Conservation (phyloP, 2,113 vertebrate genomes). For the Dissostichus mawsoni region DNA sequence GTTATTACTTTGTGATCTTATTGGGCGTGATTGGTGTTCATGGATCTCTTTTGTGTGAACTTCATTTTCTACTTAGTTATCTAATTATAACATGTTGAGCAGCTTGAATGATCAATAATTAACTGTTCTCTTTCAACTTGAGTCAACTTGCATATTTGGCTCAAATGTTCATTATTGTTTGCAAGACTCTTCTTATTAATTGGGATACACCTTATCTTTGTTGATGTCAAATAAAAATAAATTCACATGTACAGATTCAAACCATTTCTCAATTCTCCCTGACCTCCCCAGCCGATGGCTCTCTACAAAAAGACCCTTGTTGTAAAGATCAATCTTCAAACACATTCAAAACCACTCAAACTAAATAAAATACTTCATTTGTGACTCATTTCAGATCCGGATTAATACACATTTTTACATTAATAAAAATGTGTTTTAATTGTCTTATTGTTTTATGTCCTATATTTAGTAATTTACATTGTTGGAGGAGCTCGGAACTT, state of each 20-base stretch:
- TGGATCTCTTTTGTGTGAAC: not conserved
- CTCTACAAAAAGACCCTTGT: too few species aligned
- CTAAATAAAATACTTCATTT: not conserved
- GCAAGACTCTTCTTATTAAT: not conserved
- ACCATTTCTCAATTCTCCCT: too few species aligned
- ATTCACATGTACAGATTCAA: too few species aligned
- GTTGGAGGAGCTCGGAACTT: too few species aligned
- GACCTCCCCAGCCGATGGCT: too few species aligned
- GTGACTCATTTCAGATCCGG: not conserved
- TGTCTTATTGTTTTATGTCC: too few species aligned
- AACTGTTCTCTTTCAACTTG: not conserved
- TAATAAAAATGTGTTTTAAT: too few species aligned
- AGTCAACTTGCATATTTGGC: not conserved
- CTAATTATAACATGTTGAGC: not conserved
- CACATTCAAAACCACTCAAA: not conserved
- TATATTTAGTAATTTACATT: too few species aligned
- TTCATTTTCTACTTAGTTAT: not conserved
- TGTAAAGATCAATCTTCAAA: not conserved
- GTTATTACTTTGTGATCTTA: not conserved
- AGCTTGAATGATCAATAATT: not conserved
- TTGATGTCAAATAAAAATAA: too few species aligned
- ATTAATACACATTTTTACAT: not conserved
- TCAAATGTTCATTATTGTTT: not conserved
- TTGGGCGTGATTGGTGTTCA: not conserved
- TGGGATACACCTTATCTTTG: too few species aligned